phyloP scores from a whole-genome alignment of 2,113 vertebrate genomes.

The Hiodon alosoides region DNA sequence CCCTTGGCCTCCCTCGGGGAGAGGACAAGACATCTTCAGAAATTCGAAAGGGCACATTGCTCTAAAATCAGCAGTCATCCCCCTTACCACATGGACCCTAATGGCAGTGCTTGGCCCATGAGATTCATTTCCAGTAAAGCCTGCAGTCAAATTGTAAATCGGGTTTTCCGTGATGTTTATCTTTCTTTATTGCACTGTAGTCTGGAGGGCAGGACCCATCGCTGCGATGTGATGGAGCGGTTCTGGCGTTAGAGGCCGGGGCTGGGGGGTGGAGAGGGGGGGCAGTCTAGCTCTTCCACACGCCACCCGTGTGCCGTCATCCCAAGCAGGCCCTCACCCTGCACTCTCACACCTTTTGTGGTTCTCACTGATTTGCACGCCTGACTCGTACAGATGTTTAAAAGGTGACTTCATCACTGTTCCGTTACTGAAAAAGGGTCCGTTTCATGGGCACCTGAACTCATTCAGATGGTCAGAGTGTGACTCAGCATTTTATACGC shows the following conservation, averaged over 20 bases:
- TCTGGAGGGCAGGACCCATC: conserved; percentile 47
- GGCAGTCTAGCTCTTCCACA: too few relatives aligned
- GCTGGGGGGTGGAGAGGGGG: neutral
- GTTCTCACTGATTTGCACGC: too few relatives aligned
- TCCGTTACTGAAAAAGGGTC: too few relatives aligned
- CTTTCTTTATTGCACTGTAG: conserved; percentile 60
- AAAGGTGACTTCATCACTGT: too few relatives aligned
- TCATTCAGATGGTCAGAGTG: too few relatives aligned
- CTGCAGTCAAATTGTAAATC: conserved; percentile 45
- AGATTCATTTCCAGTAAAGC: conserved; percentile 60
- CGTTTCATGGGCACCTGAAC: too few relatives aligned
- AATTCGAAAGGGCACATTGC: neutral
- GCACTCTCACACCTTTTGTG: too few relatives aligned
- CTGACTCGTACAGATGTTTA: too few relatives aligned
- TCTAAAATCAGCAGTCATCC: neutral
- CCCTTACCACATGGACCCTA: conserved; percentile 54
- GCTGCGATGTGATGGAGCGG: neutral
- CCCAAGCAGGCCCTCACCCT: too few relatives aligned
- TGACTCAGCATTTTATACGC: too few relatives aligned
- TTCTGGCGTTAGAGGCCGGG: too few relatives aligned
- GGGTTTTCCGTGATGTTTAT: conserved; percentile 48
- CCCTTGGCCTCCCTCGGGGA: neutral
- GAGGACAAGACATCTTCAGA: neutral
- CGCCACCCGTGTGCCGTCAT: too few relatives aligned
- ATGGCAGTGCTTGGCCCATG: conserved; percentile 41